Percentiles rank a stretch among this genome's conserved stretches.
phyloP scores from a whole-genome alignment of 2,888 invertebrate genomes.

The Drosophila incognita region DNA sequence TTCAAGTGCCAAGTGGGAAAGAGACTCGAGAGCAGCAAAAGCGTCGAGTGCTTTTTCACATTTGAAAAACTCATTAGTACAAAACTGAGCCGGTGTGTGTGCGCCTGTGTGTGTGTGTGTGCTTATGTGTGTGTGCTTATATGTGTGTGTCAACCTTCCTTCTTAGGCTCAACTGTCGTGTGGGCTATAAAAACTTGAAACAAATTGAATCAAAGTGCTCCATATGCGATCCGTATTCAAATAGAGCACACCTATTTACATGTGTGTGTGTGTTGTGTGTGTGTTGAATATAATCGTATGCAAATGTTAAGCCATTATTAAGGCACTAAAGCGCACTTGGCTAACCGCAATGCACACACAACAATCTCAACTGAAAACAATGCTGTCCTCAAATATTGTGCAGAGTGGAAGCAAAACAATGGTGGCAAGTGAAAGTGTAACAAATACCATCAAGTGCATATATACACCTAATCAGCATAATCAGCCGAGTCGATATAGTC shows the following conservation, averaged over 20 bases:
- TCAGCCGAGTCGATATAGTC: neutral
- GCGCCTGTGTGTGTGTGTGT: conserved; percentile 5
- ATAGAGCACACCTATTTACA: conserved; percentile 26
- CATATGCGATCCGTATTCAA: conserved; percentile 51
- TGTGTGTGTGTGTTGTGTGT: conserved; percentile 3
- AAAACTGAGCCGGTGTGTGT: conserved; percentile 22
- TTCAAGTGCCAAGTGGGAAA: conserved; percentile 67
- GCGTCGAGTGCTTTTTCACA: conserved; percentile 63
- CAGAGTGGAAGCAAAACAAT: neutral
- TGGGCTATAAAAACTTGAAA: conserved; percentile 56
- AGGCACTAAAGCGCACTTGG: conserved; percentile 65
- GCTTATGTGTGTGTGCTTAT: conserved; percentile 3
- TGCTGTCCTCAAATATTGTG: conserved; percentile 33
- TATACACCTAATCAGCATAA: neutral
- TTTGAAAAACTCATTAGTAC: conserved; percentile 75
- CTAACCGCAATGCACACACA: conserved; percentile 33
- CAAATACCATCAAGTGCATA: neutral
- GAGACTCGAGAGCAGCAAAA: conserved; percentile 37
- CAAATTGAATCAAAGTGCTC: conserved; percentile 70
- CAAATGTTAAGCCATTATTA: conserved; percentile 70
- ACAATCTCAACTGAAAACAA: conserved; percentile 17
- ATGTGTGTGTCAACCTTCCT: conserved; percentile 26
- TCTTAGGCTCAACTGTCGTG: conserved; percentile 35
- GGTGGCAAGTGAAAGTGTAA: too few relatives aligned
- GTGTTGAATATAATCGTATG: conserved; percentile 50